Evolutionary conservation across 2,113 vertebrate genomes (phyloP).

Genomic region (Crotalus horridus): DNA sequence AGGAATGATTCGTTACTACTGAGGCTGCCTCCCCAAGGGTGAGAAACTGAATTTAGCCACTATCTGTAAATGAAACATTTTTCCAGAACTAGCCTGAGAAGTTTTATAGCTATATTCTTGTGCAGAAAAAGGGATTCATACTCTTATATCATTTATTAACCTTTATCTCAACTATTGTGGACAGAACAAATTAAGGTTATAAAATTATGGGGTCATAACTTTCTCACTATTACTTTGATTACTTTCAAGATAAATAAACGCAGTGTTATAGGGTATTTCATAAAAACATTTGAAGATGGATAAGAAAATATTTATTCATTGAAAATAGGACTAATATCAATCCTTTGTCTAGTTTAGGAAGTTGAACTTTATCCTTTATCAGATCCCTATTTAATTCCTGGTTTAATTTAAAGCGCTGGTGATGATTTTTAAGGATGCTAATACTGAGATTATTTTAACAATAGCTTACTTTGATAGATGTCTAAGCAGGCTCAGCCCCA

Average conservation of each 20-base stretch:
- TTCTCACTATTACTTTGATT: not conserved
- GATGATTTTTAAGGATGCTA: too few species aligned
- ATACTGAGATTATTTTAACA: not conserved
- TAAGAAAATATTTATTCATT: not conserved
- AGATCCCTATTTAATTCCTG: not conserved
- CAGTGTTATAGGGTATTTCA: not conserved
- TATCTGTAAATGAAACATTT: not conserved
- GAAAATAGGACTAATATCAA: not conserved
- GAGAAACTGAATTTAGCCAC: not conserved
- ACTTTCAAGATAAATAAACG: not conserved
- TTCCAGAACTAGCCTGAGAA: not conserved
- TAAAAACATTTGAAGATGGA: not conserved
- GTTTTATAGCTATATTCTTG: not conserved
- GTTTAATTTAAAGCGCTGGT: not conserved
- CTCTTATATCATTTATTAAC: not conserved
- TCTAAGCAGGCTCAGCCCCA: not conserved
- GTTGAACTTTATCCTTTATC: not conserved
- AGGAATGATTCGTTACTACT: not conserved
- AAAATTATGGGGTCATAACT: not conserved
- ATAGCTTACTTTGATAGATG: not conserved
- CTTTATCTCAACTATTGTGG: not conserved
- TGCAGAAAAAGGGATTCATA: not conserved
- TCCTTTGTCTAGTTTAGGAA: not conserved
- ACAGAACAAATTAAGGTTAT: not conserved
- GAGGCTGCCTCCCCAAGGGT: not conserved